Evolutionary conservation across 2,113 vertebrate species (phyloP).

Genomic region (Petrocephalus zakoni): DNA sequence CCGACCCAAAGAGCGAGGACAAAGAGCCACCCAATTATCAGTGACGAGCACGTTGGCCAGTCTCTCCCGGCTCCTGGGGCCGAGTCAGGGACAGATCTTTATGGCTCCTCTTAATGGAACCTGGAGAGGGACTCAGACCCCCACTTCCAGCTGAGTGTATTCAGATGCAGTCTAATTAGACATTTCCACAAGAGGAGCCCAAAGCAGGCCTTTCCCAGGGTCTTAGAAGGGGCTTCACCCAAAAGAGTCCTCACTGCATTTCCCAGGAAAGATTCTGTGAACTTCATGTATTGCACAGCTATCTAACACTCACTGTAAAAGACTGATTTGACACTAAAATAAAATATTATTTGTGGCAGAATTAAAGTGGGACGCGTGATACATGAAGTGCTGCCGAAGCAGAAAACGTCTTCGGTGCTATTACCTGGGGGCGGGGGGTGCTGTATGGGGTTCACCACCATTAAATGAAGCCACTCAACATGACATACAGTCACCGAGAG

Average conservation of each 20-base stretch:
- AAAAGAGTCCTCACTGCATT: not conserved
- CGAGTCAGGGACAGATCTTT: constrained; percentile 3
- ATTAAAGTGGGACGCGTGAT: not conserved
- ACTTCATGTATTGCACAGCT: not conserved
- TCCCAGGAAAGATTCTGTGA: not conserved
- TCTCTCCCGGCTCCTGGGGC: not conserved
- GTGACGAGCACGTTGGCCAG: not conserved
- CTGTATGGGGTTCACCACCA: not conserved
- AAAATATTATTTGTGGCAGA: not conserved
- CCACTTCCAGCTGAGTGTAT: not conserved
- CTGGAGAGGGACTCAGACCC: not conserved
- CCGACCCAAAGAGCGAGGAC: not conserved
- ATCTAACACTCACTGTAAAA: not conserved
- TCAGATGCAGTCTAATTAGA: constrained; percentile 14
- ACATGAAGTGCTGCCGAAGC: not conserved
- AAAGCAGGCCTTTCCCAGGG: constrained; percentile 12
- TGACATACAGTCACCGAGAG: not conserved
- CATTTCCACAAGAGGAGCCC: not conserved
- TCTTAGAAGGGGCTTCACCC: not conserved
- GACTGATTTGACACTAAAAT: not conserved
- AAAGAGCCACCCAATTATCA: constrained; percentile 5
- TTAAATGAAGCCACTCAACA: not conserved
- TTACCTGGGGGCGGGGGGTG: not conserved
- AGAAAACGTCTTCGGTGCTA: not conserved
- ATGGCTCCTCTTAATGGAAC: not conserved